Percentiles rank a stretch among this genome's conserved stretches.
phyloP scores from a whole-genome alignment of 2,888 invertebrate species.

The Alcis repandata region DNA sequence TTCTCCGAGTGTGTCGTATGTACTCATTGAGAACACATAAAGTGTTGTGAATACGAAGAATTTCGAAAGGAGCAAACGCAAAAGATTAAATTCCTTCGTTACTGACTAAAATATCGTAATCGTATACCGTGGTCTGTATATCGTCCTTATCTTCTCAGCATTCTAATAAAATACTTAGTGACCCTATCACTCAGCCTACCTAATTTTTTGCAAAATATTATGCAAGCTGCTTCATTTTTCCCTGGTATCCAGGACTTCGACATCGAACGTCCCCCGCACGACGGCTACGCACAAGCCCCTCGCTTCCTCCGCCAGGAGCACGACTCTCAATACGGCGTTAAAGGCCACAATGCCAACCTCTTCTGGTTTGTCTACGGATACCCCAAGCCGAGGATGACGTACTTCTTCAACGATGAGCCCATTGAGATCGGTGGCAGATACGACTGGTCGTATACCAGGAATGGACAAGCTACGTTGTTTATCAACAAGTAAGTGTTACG shows the following conservation, averaged over 20 bases:
- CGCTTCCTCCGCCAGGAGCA: constrained; percentile 95
- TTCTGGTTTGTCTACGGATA: constrained; percentile 98
- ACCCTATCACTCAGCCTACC: no score
- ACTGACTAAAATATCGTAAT: no score
- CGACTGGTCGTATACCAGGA: constrained; percentile 95
- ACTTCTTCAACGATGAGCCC: constrained; percentile 94
- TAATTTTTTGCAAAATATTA: no score
- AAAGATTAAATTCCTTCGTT: no score
- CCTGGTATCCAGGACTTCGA: constrained; percentile 91
- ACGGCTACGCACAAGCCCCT: constrained; percentile 93
- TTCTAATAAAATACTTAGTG: no score
- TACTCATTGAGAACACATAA: no score
- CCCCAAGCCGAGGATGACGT: constrained; percentile 97
- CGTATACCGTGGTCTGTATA: no score
- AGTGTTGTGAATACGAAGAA: no score
- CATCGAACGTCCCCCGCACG: constrained; percentile 95
- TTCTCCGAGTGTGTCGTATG: no score
- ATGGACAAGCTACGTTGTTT: constrained; percentile 95
- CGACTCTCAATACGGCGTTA: constrained; percentile 96
- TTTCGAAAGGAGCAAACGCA: no score
- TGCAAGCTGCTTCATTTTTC: no score
- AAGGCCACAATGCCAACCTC: constrained; percentile 95
- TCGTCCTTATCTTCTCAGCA: no score
- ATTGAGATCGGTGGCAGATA: constrained; percentile 94
- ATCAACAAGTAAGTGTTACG: constrained; percentile 91